A percentile compares a stretch with the other conserved stretches of the same genome.
Evolutionary conservation across 2,797 vertebrate species (phyloP).

Genomic region (Sebastes trivittatus): DNA sequence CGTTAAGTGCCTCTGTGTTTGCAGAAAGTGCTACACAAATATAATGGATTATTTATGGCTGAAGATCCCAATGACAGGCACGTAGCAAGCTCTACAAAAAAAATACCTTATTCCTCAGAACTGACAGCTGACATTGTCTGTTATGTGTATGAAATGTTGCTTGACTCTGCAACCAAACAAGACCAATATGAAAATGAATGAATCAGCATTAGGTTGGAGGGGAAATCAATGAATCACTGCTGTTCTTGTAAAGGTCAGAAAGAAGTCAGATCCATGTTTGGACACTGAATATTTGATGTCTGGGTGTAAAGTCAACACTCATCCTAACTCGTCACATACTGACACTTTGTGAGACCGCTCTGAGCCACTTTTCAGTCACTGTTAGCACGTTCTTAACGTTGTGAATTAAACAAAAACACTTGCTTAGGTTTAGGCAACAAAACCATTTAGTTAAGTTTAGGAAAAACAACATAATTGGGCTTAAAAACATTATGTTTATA

Average conservation of each 20-base stretch:
- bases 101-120: not conserved
- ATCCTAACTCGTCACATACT: no score
- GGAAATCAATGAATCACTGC: not conserved
- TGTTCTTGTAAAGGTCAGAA: not conserved
- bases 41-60: constrained; percentile 34
- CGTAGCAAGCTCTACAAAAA: not conserved
- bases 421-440: no score
- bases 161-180: not conserved
- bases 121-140: not conserved
- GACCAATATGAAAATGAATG: not conserved
- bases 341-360: no score
- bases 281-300: not conserved
- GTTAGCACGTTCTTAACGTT: no score
- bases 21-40: constrained; percentile 13
- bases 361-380: no score
- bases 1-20: constrained; percentile 11
- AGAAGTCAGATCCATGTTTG: not conserved
- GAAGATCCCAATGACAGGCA: not conserved
- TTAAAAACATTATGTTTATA: no score
- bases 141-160: not conserved
- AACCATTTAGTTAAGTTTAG: no score
- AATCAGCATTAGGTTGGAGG: not conserved
- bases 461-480: no score
- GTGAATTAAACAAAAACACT: no score
- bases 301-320: no score